Conservation (phyloP, 2,113 vertebrate genomes). For the Entelurus aequoreus region DNA sequence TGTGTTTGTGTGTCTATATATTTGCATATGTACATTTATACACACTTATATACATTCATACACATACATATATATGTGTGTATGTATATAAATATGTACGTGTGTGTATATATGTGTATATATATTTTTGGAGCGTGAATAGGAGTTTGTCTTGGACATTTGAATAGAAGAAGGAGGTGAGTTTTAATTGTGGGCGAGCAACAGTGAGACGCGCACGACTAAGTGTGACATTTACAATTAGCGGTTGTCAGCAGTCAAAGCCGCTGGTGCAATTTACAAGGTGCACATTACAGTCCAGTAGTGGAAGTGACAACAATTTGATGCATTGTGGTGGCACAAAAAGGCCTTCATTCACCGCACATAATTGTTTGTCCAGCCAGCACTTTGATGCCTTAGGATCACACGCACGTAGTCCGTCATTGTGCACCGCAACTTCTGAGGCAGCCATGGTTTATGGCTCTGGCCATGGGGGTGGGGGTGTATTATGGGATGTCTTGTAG, state of each 20-base stretch:
- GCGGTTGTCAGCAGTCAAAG: slow-evolving; percentile 63
- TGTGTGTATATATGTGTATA: not conserved
- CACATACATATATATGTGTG: too few species aligned
- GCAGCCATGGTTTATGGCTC: slow-evolving; percentile 46
- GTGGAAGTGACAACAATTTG: slow-evolving; percentile 66
- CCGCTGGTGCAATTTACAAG: slow-evolving; percentile 62
- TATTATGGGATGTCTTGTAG: not conserved
- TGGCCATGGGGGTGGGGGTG: slow-evolving; percentile 9
- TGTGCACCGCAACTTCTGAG: slow-evolving; percentile 36
- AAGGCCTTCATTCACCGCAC: slow-evolving; percentile 59
- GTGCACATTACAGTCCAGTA: slow-evolving; percentile 60
- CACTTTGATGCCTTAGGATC: too few species aligned
- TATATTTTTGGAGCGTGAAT: slow-evolving; percentile 31
- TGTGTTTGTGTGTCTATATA: too few species aligned
- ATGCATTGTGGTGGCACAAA: slow-evolving; percentile 58
- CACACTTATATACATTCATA: too few species aligned
- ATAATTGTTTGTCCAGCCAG: slow-evolving; percentile 48
- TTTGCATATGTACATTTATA: too few species aligned
- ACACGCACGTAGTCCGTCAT: not conserved
- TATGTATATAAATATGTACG: not conserved
- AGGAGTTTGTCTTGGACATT: slow-evolving; percentile 17
- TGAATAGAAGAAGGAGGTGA: slow-evolving; percentile 51
- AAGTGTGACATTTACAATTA: slow-evolving; percentile 69
- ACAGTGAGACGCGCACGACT: slow-evolving; percentile 37
- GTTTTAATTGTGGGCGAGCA: slow-evolving; percentile 49